A percentile compares a stretch with the other conserved stretches of the same genome.
These are phyloP conservation scores for Caenorhabditis plicata DNA, from an alignment of 2,888 invertebrate species.

Conservation along the genomic window DNA sequence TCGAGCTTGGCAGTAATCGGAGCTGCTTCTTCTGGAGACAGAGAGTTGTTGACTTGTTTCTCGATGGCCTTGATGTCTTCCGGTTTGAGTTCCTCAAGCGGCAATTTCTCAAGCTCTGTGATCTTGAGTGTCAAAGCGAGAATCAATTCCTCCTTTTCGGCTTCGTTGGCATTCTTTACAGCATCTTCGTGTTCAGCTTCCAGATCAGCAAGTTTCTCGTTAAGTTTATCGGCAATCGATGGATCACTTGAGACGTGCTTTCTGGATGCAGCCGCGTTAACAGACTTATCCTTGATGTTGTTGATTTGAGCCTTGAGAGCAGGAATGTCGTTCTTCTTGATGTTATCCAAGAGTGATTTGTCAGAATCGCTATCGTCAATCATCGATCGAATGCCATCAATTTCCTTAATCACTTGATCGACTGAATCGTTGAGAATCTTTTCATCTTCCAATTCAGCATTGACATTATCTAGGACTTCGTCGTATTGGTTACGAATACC, in stretches of 20 bases:
- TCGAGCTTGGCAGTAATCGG: slow-evolving; percentile 9
- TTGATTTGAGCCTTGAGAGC: slow-evolving; percentile 38
- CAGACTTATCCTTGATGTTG: slow-evolving; percentile 27
- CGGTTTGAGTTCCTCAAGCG: slow-evolving; percentile 13
- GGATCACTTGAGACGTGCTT: slow-evolving; percentile 32
- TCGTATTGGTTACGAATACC: slow-evolving; percentile 43
- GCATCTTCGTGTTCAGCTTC: slow-evolving; percentile 31
- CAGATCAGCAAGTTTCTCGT: slow-evolving; percentile 17
- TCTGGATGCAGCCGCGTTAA: slow-evolving; percentile 24
- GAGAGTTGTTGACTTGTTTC: slow-evolving; percentile 22
- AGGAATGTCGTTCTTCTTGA: slow-evolving; percentile 23
- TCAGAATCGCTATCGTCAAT: slow-evolving; percentile 19
- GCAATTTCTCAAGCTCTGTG: slow-evolving; percentile 23
- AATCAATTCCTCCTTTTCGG: slow-evolving; percentile 33
- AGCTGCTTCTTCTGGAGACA: slow-evolving; percentile 16
- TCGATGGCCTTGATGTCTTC: slow-evolving; percentile 13
- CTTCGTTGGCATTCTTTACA: slow-evolving; percentile 27
- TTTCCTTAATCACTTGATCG: slow-evolving; percentile 39
- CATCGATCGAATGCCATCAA: slow-evolving; percentile 22
- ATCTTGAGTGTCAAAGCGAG: slow-evolving; percentile 24
- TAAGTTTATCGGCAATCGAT: slow-evolving; percentile 15
- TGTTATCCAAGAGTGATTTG: slow-evolving; percentile 17
- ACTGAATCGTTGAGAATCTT: slow-evolving; percentile 39
- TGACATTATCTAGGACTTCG: slow-evolving; percentile 32
- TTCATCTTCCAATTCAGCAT: slow-evolving; percentile 36